Base-by-base conservation (phyloP, 2,888 invertebrate species). In the Agrotis clavis region DNA sequence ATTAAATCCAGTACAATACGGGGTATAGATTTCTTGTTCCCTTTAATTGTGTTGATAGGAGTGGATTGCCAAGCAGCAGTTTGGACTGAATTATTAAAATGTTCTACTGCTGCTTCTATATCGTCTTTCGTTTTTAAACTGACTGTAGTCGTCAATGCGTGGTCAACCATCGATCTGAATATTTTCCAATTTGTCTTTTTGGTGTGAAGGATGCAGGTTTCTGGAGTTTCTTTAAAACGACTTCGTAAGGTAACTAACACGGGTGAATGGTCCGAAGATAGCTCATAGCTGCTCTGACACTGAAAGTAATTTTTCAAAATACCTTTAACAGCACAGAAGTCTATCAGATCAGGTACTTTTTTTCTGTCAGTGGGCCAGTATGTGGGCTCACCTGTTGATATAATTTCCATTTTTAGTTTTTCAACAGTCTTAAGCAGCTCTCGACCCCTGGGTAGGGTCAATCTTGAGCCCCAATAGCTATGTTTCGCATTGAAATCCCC, bases 1-100 rank as follows among this genome's bases (percentile, higher is more conserved):
- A 64, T 41, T 64, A 11, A 16, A 18, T 54, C 14, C 47, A 47
- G 41, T 41, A 45, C 54, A 21, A 6, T 41, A 4, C 54, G 3
- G 13, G 61, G n/a, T 25, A 30, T 18, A 30, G 21, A 48, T 47
- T 61, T 61, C 16, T 47, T 35, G 11, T 48, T 25, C 4, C 5
- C 18, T 18, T 61, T 60, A 1, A n/a, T 7, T 60, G 16, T 61
- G 3, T 51, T 47, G 19, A 4, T 11, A 14, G 51, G 35, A 9
- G 50, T 63, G 19, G 63, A 50, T 35, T 63, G 30, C 51, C 51
- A 41, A 16, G 61, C 61, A 14, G 53, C 51, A 21, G 45, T 25
- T 54, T 54, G 65, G 3, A 65, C 41, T 3, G 53, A 14, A 16
- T 65, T 25, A 45, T 53, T 54, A 14, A 54, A 65, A n/a, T 65